phyloP scores from a whole-genome alignment of 2,888 invertebrate species.

The Trichacis sp. region DNA sequence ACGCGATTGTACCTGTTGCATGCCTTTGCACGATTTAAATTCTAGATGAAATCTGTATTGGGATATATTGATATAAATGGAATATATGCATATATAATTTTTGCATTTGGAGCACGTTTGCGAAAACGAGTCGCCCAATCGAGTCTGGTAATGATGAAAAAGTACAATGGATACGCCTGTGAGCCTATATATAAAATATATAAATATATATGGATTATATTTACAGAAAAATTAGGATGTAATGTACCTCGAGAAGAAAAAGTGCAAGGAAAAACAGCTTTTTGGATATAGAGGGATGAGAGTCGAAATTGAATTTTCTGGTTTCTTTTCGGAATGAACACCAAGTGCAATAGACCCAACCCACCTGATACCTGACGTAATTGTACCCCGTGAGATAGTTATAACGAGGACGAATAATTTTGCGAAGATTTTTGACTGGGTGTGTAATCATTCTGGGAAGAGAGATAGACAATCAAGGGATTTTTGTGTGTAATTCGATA shows the following conservation, averaged over 20 bases:
- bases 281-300: too few species aligned
- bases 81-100: conserved; percentile 39
- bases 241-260: conserved; percentile 32
- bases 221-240: too few species aligned
- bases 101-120: conserved; percentile 37
- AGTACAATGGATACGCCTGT: conserved; percentile 48
- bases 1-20: conserved; percentile 22
- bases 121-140: conserved; percentile 39
- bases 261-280: too few species aligned
- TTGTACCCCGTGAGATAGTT: conserved; percentile 36
- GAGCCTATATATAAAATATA: conserved; percentile 38
- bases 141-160: conserved; percentile 38
- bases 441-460: too few species aligned
- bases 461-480: too few species aligned
- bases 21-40: conserved; percentile 28
- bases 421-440: too few species aligned
- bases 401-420: conserved; percentile 27
- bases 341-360: conserved; percentile 36
- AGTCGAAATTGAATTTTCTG: conserved; percentile 1
- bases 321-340: conserved; percentile 15
- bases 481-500: too few species aligned
- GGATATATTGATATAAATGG: conserved; percentile 27
- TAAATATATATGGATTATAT: conserved; percentile 40
- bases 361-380: conserved; percentile 42
- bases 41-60: conserved; percentile 35